Evolutionary conservation across 2,113 vertebrate genomes (phyloP), one percentile per base, ranked within the genome.

Genomic region (Callocephalon fimbriatum): DNA sequence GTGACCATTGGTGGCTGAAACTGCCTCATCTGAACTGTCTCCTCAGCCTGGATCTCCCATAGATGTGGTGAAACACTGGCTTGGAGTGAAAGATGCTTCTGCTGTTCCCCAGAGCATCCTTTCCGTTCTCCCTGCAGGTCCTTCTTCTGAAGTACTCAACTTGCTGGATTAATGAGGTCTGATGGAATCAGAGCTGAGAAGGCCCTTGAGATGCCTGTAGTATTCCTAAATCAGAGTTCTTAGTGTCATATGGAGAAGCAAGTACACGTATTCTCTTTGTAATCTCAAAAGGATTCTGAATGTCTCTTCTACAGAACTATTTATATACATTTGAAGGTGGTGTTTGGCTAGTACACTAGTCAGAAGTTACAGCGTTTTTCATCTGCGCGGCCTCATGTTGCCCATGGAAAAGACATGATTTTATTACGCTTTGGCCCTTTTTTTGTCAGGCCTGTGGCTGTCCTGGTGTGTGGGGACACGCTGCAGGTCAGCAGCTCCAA

Each of bases 331-430:
- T 77, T 23, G 15, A 19, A 48, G 11, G 6, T 7, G 12, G 1
- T 0, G 6, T 61, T 56, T 37, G 74, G 35, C 47, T 42, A 6
- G 19, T 23, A 4, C 5, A 1, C 35, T 17, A 75, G 5, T 4
- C 19, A 7, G 7, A 17, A 6, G 7, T 31, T 35, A 20, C 4
- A 22, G 3, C 35, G 0, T 22, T 2, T 71, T 15, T 13, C 6
- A 1, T 16, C 7, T 40, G 9, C 8, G 7, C 18, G 44, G n/a
- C n/a, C 29, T 54, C 10, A 19, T 54, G 29, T 7, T 54, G 53
- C 8, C 29, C 1, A 5, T 29, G 40, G 27, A 19, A 63, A 51
- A 21, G 0, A 0, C 2, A 2, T 2, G 0, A 0, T 25, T 72
- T 37, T 3, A 10, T 58, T 14, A 1, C 72, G 7, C 11, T 40